These are phyloP conservation scores for Brenthis ino DNA, from an alignment of 2,888 invertebrate species.

Conservation along the genomic window DNA sequence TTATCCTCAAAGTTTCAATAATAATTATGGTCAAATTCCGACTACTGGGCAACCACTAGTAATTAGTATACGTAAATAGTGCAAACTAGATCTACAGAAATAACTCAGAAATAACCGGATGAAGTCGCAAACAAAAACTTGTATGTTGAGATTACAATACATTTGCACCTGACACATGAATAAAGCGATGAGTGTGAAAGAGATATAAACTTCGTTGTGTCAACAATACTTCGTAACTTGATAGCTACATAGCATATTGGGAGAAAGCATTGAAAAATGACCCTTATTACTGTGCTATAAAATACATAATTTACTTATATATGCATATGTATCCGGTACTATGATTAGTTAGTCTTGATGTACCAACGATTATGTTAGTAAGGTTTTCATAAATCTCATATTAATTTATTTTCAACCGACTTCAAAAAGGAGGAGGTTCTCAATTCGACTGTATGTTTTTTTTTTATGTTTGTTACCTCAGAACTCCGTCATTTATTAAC, in stretches of 20 bases:
- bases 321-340: slow-evolving; percentile 46
- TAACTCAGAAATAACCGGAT: slow-evolving; percentile 20
- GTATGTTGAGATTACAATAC: slow-evolving; percentile 15
- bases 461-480: no score
- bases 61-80: no score
- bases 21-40: no score
- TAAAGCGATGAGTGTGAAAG: slow-evolving; percentile 36
- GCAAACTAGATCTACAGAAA: no score
- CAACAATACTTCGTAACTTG: slow-evolving; percentile 71
- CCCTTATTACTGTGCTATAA: slow-evolving; percentile 40
- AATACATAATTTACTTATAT: background rate
- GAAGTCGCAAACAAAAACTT: slow-evolving; percentile 15
- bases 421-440: no score
- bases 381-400: no score
- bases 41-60: no score
- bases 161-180: slow-evolving; percentile 31
- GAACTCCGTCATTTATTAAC: no score
- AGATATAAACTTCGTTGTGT: slow-evolving; percentile 48
- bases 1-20: no score
- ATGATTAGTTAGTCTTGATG: background rate
- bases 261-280: slow-evolving; percentile 34
- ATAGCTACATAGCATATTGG: slow-evolving; percentile 60
- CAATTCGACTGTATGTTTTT: no score
- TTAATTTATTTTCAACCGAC: no score
- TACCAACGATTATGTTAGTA: no score